Percentiles rank a stretch among this genome's conserved stretches.
Conservation (phyloP, 2,888 invertebrate genomes). For the Chaetoderma sp. region DNA sequence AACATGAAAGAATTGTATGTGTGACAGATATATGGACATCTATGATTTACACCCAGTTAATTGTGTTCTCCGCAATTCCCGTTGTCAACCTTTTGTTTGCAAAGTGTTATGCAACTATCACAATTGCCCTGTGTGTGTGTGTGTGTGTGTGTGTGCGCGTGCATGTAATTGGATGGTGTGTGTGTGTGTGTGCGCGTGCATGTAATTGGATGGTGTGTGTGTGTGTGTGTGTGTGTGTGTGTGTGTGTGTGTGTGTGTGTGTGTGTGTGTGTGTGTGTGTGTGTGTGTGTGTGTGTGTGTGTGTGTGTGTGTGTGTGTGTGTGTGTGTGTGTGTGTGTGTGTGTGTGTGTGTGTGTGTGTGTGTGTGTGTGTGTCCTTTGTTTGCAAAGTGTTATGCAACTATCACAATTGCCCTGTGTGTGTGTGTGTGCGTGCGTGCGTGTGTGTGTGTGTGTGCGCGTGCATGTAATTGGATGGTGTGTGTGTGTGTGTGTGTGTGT, state of each 20-base stretch:
- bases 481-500: not conserved
- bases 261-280: not conserved
- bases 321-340: no score
- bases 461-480: not conserved
- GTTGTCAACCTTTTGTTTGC: no score
- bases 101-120: no score
- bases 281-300: not conserved
- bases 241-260: not conserved
- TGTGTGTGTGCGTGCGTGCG: not conserved
- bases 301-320: conserved; percentile 12
- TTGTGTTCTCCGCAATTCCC: no score
- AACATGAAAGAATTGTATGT: no score
- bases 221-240: not conserved
- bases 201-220: not conserved
- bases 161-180: no score
- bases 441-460: not conserved
- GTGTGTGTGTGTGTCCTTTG: conserved; percentile 3
- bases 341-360: no score
- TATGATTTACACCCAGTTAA: no score
- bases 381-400: no score
- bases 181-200: not conserved
- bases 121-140: no score
- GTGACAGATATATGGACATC: no score
- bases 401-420: no score
- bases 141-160: conserved; percentile 1